Evolutionary conservation across 2,113 vertebrate genomes (phyloP).

Genomic region (Orthonyx spaldingii): DNA sequence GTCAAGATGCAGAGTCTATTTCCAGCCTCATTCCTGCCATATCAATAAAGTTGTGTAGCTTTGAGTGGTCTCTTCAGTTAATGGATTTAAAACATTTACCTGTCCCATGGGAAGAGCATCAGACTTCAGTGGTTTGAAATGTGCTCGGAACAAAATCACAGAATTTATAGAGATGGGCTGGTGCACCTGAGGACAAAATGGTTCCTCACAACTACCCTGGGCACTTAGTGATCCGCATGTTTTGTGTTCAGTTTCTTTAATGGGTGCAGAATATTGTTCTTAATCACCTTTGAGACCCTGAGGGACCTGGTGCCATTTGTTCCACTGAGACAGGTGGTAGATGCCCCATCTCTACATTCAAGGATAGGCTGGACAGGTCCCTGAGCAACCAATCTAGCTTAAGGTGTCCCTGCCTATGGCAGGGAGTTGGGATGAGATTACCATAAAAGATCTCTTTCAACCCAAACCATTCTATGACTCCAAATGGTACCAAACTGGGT

Average conservation of each 20-base stretch:
- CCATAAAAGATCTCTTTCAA: background rate
- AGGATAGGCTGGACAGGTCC: background rate
- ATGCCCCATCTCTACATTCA: background rate
- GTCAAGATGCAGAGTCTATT: background rate
- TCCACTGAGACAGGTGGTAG: background rate
- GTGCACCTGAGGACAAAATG: background rate
- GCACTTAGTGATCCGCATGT: background rate
- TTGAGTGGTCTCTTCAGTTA: background rate
- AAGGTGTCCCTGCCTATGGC: background rate
- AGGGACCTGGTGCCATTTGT: background rate
- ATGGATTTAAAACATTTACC: background rate
- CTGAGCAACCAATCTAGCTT: background rate
- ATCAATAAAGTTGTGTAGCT: background rate
- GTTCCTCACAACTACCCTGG: background rate
- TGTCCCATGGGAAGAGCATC: background rate
- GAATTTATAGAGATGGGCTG: background rate
- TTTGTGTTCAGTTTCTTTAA: background rate
- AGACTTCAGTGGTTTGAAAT: background rate
- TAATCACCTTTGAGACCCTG: background rate
- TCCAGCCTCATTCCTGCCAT: background rate
- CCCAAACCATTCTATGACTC: background rate
- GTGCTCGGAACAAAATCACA: background rate
- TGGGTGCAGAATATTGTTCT: background rate
- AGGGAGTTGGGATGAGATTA: background rate
- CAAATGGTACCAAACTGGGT: background rate